phyloP scores from a whole-genome alignment of 2,888 invertebrate species.

The Eudemis profundana region DNA sequence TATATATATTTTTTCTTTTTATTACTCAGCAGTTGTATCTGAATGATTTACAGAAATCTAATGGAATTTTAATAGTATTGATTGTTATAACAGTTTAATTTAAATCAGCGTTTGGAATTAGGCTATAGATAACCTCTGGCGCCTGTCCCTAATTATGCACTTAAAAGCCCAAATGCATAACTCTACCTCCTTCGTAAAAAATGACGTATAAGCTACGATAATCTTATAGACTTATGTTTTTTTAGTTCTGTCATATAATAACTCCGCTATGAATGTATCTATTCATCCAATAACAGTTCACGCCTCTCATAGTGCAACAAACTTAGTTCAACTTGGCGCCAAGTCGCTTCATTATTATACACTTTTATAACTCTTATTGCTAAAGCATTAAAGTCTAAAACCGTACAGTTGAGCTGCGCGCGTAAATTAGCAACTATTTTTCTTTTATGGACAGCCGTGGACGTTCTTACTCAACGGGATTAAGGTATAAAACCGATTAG shows the following conservation, averaged over 20 bases:
- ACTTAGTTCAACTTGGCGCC: slow-evolving; percentile 36
- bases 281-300: slow-evolving; percentile 41
- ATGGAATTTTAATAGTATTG: slow-evolving; percentile 13
- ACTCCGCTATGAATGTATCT: slow-evolving; percentile 30
- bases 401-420: not conserved
- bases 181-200: not conserved
- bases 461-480: not conserved
- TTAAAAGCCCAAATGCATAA: slow-evolving; percentile 23
- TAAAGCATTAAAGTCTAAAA: not conserved
- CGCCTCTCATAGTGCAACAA: slow-evolving; percentile 44
- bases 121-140: slow-evolving; percentile 13
- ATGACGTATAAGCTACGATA: too few relatives aligned
- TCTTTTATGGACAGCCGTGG: not conserved
- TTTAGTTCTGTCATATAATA: not conserved
- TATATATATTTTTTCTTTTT: too few relatives aligned
- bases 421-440: not conserved
- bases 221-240: not conserved
- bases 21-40: not conserved
- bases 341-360: slow-evolving; percentile 3
- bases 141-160: slow-evolving; percentile 23
- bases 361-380: slow-evolving; percentile 12
- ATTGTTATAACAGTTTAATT: slow-evolving; percentile 13
- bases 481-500: slow-evolving; percentile 8
- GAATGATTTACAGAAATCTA: not conserved
- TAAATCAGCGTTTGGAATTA: slow-evolving; percentile 5